These are phyloP conservation scores for Plusia festucae DNA, from an alignment of 2,888 invertebrate genomes.

Conservation along the genomic window DNA sequence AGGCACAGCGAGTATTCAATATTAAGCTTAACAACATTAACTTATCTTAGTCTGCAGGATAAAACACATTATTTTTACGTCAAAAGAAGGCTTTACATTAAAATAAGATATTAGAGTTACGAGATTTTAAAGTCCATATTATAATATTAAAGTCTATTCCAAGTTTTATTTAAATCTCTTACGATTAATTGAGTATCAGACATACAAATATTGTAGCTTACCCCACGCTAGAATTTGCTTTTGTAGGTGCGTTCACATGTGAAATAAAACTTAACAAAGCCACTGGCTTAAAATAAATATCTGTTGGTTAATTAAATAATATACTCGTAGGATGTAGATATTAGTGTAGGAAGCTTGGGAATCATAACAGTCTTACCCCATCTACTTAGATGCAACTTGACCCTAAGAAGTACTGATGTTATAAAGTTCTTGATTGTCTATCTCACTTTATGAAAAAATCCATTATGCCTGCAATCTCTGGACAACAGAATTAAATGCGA, in stretches of 20 bases:
- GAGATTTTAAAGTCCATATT: neutral
- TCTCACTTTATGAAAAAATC: too few species aligned
- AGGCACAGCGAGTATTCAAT: neutral
- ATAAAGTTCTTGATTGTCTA: too few species aligned
- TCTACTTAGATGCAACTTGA: too few species aligned
- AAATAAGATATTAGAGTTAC: neutral
- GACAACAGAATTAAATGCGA: too few species aligned
- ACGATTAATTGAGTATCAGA: slow-evolving; percentile 3
- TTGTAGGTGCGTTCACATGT: neutral
- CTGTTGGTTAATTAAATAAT: neutral
- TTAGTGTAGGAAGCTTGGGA: neutral
- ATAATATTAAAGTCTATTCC: neutral
- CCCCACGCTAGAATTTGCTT: neutral
- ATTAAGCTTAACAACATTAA: too few species aligned
- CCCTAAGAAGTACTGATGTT: too few species aligned
- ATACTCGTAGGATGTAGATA: neutral
- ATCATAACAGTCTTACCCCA: too few species aligned
- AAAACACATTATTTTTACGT: neutral
- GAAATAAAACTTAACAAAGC: neutral
- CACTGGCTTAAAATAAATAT: neutral
- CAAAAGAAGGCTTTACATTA: neutral
- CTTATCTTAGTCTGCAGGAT: too few species aligned
- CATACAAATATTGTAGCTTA: neutral
- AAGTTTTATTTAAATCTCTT: neutral
- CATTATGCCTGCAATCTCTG: too few species aligned